Evolutionary conservation across 2,113 vertebrate genomes (phyloP), one percentile per base, ranked within the genome.

Genomic region (Dermatemys mawii): DNA sequence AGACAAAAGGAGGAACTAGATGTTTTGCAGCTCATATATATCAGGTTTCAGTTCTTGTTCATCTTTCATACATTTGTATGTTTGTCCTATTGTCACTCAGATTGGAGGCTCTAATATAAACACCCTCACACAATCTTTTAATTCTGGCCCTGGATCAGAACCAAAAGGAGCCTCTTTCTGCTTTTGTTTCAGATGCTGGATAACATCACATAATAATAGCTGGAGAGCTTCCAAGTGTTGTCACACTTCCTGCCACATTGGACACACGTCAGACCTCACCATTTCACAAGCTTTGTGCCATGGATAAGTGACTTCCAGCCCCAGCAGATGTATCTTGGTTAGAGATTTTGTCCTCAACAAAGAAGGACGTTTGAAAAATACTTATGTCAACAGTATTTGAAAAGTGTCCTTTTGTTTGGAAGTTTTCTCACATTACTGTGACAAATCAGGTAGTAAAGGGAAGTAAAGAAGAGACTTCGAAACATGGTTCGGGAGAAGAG

Each of bases 131-230:
- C 55, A 81, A 87, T 81, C 24, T 87, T 79, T 38, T 9, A 55
- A 29, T 0, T 0, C 70, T 86, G 48, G 88, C 35, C 32, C 26
- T 54, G 35, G 81, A 90, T 91, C 90, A 96, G 91, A 2, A 54
- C 85, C 51, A 7, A 63, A 84, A 75, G 88, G 78, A 49, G 76
- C 44, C 38, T 94, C 92, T 91, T 97, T 94, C 81, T 95, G 67
- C 81, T 93, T 83, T 84, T 92, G 1, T 70, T 38, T 88, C 94
- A 75, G 53, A 79, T 83, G 54, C 78, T 70, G 63, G n/a, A 70
- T 38, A 38, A 70, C 86, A 90, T 76, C 87, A 53, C 1, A 1
- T 79, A 75, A 41, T 81, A 91, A 83, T 82, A 57, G 79, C 87
- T 88, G 94, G 88, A 94, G 13, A 17, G 44, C 84, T 88, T 88